A percentile compares a stretch with the other conserved stretches of the same genome.
Evolutionary conservation across 1,140 invertebrate genomes (phyloP).

Genomic region (Cryptotermes secundus): DNA sequence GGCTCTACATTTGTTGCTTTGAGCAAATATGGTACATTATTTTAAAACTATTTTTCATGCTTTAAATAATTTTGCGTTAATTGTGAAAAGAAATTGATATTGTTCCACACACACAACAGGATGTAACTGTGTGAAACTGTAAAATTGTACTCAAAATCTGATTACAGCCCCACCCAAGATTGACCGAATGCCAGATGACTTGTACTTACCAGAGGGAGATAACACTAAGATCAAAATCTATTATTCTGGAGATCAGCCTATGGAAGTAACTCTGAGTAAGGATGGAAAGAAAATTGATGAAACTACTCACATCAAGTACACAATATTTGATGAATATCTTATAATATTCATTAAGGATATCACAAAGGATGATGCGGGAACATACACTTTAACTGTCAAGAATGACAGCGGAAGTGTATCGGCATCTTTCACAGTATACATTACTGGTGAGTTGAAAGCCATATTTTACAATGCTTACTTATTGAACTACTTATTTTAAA

Average conservation of each 20-base stretch:
- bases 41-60: no score
- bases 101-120: no score
- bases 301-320: constrained; percentile 83
- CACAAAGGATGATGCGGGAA: constrained; percentile 77
- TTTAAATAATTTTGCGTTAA: no score
- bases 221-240: constrained; percentile 95
- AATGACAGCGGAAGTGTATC: constrained; percentile 89
- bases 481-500: no score
- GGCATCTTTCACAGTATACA: constrained; percentile 80
- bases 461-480: no score
- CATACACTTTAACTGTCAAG: constrained; percentile 81
- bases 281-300: constrained; percentile 77
- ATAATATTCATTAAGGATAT: constrained; percentile 91
- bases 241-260: constrained; percentile 89
- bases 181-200: constrained; percentile 84
- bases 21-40: no score
- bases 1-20: no score
- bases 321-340: constrained; percentile 93
- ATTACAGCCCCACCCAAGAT: constrained; percentile 84
- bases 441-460: constrained; percentile 67
- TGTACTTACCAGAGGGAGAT: constrained; percentile 88
- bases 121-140: no score
- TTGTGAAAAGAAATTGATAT: no score
- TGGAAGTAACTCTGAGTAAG: constrained; percentile 79
- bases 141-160: no score